Base-by-base conservation (phyloP, 92 coral and sea anemone genomes). In the Palythoa caribaeorum region DNA sequence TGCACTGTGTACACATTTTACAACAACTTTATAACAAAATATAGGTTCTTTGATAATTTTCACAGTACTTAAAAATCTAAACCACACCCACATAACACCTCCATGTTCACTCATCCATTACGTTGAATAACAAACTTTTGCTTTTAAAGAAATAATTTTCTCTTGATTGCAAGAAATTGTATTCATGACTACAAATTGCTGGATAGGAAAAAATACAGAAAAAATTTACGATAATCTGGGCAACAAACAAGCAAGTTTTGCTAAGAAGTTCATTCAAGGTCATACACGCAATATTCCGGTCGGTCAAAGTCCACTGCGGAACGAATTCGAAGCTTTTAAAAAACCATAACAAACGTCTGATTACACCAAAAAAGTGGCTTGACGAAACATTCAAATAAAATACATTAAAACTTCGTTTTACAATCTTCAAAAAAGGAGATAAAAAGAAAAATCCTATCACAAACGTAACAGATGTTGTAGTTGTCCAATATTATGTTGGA, bases 31-130 rank as follows among this genome's bases (percentile, higher is more conserved):
- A 14, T 68, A 11, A 28, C 12, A 28, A 28, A 28, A 28, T 28
- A 28, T 28, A 28, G 28, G 28, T 28, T 28, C 28, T 28, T 28
- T 0, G 28, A 28, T 28, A 28, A 28, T 28, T 28, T 28, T 28
- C 28, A 28, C 28, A 28, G 28, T 28, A 28, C 28, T 28, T 28
- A 28, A 28, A 11, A 12, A 44, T 19, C 39, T 35, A 38, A 17
- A 5, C 28, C 54, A 48, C 79, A 50, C 79, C 79, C 79, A 48
- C 79, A 48, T 2, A 15, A 19, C 60, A n/a, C 79, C 79, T 40
- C 38, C 79, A 74, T 74, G 55, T 71, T 71, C 75, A 35, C 21
- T 38, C 48, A 71, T 0, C 70, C 70, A 63, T 63, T 20, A 17
- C 21, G 6, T 4, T 4, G 4, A 44, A 44, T 44, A n/a, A 2